Percentiles rank a stretch among this genome's conserved stretches.
Conservation (phyloP, 2,113 vertebrate species). For the Delphinus delphis region DNA sequence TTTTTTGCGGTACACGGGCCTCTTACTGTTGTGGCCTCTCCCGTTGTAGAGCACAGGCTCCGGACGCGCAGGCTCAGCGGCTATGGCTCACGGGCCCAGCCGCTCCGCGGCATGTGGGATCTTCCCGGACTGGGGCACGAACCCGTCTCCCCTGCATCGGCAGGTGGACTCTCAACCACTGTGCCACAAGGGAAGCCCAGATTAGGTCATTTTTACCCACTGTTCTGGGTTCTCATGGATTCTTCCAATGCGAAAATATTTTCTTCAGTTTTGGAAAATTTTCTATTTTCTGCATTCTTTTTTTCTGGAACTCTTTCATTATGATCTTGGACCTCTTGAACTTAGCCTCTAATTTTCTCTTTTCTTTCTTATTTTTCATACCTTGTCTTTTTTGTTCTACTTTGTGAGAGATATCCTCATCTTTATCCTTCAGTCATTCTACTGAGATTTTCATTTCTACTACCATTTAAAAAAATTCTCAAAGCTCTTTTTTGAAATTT, state of each 20-base stretch:
- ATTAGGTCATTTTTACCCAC: not conserved
- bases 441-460: not conserved
- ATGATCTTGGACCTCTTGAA: not conserved
- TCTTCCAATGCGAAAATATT: not conserved
- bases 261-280: not conserved
- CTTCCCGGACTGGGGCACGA: too few species aligned
- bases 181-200: too few species aligned
- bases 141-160: too few species aligned
- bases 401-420: not conserved
- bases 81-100: too few species aligned
- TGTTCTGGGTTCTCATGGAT: not conserved
- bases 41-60: too few species aligned
- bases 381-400: not conserved
- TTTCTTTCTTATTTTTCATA: not conserved
- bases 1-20: accelerated
- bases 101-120: too few species aligned
- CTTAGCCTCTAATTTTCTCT: not conserved
- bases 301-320: not conserved
- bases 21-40: too few species aligned
- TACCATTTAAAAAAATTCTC: not conserved
- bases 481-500: not conserved
- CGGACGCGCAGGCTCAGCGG: too few species aligned
- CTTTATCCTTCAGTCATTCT: not conserved
- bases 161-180: too few species aligned
- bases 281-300: not conserved